These are phyloP conservation scores for Carettochelys insculpta DNA, from an alignment of 2,113 vertebrate genomes.

Conservation along the genomic window DNA sequence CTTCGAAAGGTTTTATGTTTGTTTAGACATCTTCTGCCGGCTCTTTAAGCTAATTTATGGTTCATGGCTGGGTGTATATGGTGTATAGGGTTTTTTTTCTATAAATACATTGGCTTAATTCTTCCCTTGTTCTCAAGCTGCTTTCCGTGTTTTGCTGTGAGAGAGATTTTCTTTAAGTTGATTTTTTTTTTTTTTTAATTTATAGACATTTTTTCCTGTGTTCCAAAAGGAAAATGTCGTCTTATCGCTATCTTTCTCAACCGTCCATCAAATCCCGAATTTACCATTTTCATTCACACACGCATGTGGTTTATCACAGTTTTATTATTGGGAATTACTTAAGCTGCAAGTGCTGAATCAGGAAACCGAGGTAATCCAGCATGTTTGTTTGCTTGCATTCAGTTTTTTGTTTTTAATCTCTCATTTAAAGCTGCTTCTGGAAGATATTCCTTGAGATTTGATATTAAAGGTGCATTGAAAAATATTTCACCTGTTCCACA, in stretches of 20 bases:
- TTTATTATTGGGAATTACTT: background rate
- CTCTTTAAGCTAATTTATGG: background rate
- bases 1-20: background rate
- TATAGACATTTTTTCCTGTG: background rate
- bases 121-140: background rate
- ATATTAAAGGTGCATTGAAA: fast-evolving
- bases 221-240: no score
- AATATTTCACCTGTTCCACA: fast-evolving
- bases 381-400: background rate
- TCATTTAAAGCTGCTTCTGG: fast-evolving
- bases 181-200: background rate
- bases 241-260: background rate
- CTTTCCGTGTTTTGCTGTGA: fast-evolving
- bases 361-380: background rate
- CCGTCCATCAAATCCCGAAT: background rate
- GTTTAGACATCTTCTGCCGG: background rate
- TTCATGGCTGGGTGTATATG: fast-evolving
- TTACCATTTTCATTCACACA: background rate
- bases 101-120: fast-evolving
- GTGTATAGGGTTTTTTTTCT: fast-evolving
- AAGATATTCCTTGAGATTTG: fast-evolving
- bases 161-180: background rate
- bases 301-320: background rate
- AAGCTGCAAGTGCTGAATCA: background rate
- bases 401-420: background rate